Evolutionary conservation across 2,797 vertebrate genomes (phyloP).

Genomic region (Momotus momota): DNA sequence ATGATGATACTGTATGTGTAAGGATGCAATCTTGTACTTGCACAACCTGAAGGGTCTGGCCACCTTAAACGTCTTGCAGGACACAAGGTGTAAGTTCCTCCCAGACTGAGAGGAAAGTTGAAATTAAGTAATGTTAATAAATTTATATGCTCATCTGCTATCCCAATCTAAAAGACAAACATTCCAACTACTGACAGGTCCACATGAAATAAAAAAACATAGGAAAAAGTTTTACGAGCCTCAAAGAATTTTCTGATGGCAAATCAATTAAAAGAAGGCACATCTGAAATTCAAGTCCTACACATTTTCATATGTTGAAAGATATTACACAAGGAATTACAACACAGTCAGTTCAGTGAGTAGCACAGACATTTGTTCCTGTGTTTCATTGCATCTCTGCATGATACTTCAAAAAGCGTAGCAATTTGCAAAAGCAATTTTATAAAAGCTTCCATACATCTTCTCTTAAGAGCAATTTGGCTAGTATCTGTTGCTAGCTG

Average conservation of each 20-base stretch:
- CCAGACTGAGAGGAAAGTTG: not conserved
- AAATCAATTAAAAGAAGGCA: slow-evolving; percentile 78
- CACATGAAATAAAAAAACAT: not conserved
- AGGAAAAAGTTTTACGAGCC: not conserved
- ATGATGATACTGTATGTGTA: too few relatives aligned
- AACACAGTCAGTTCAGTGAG: not conserved
- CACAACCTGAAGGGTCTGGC: not conserved
- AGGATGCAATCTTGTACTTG: not conserved
- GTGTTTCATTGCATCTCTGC: not conserved
- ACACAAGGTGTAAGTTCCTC: not conserved
- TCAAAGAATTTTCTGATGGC: slow-evolving; percentile 71
- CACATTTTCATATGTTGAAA: slow-evolving; percentile 72
- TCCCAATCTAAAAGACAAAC: not conserved
- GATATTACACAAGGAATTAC: slow-evolving; percentile 67
- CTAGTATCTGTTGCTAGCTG: slow-evolving; percentile 39
- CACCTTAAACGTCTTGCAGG: not conserved
- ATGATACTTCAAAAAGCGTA: slow-evolving; percentile 27
- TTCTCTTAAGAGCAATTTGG: slow-evolving; percentile 56
- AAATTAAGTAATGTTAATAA: not conserved
- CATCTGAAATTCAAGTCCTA: slow-evolving; percentile 81
- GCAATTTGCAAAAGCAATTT: slow-evolving; percentile 58
- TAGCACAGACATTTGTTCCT: not conserved
- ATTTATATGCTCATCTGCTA: not conserved
- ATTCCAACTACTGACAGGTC: not conserved
- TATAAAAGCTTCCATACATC: slow-evolving; percentile 49